phyloP scores from a whole-genome alignment of 2,113 vertebrate genomes.

The Tetrax tetrax region DNA sequence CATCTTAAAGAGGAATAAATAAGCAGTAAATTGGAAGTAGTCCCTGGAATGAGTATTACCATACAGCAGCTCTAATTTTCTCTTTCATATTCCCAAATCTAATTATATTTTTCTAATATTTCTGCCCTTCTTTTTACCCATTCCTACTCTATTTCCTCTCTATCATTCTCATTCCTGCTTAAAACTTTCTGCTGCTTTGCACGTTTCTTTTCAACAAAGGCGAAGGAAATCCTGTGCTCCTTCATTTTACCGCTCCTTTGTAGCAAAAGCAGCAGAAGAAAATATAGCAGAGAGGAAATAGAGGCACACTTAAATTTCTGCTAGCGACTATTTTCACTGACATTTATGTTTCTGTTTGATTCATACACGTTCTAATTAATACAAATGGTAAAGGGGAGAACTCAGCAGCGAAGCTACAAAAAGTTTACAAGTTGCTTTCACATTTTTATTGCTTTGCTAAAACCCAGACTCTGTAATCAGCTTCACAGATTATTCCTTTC shows the following conservation, averaged over 20 bases:
- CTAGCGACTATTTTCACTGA: background rate
- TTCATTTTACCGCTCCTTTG: background rate
- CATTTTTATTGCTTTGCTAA: background rate
- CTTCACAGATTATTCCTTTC: background rate
- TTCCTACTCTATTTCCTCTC: background rate
- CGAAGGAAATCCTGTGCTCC: background rate
- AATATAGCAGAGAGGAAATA: background rate
- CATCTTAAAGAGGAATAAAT: background rate
- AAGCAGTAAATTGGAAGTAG: background rate
- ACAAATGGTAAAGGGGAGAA: constrained; percentile 1
- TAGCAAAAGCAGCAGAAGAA: background rate
- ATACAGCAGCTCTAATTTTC: background rate
- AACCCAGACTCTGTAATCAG: background rate
- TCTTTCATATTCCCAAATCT: background rate
- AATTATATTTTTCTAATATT: background rate
- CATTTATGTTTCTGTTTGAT: background rate
- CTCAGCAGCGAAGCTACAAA: background rate
- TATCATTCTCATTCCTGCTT: background rate
- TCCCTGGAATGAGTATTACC: background rate
- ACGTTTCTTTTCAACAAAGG: background rate
- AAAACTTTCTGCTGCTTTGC: background rate
- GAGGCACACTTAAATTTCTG: background rate
- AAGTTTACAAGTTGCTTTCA: constrained; percentile 38
- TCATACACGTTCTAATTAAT: constrained; percentile 14
- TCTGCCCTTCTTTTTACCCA: background rate